These are phyloP conservation scores for Amblyteles armatorius DNA, from an alignment of 2,888 invertebrate species.

Conservation along the genomic window DNA sequence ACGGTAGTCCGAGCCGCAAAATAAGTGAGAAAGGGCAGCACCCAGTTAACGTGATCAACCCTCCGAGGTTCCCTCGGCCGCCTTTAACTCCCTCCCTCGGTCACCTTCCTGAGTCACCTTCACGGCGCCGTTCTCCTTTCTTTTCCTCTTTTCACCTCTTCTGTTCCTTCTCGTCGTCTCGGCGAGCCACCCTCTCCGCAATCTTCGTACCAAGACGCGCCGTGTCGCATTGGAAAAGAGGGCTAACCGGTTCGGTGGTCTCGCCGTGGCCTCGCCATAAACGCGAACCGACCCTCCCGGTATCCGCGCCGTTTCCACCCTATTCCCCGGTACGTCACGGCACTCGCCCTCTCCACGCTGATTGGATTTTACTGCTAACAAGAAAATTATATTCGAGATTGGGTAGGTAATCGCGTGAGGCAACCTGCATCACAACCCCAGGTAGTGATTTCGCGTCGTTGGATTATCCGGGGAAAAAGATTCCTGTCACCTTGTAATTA, in stretches of 20 bases:
- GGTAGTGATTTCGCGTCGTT: slow-evolving; percentile 18
- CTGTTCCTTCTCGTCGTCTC: slow-evolving; percentile 58
- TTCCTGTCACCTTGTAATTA: slow-evolving; percentile 28
- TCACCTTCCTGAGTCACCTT: slow-evolving; percentile 27
- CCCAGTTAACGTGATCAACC: slow-evolving; percentile 76
- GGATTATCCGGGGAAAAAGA: slow-evolving; percentile 16
- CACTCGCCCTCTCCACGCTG: slow-evolving; percentile 72
- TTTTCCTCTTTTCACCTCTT: slow-evolving; percentile 54
- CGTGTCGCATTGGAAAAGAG: slow-evolving; percentile 47
- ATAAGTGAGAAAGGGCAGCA: slow-evolving; percentile 79
- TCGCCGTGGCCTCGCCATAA: slow-evolving; percentile 34
- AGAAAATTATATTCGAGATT: slow-evolving; percentile 84
- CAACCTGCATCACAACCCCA: slow-evolving; percentile 49
- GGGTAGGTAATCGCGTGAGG: slow-evolving; percentile 80
- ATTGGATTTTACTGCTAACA: slow-evolving; percentile 84
- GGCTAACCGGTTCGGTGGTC: slow-evolving; percentile 43
- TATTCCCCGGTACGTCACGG: slow-evolving; percentile 21
- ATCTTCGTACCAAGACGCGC: slow-evolving; percentile 4
- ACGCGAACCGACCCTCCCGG: slow-evolving; percentile 34
- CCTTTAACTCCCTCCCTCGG: slow-evolving; percentile 61
- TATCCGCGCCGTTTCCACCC: slow-evolving; percentile 37
- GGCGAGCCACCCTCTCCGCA: slow-evolving; percentile 1
- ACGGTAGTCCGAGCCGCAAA: slow-evolving; percentile 70
- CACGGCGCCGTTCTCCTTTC: slow-evolving; percentile 58
- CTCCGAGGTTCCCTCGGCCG: slow-evolving; percentile 53